Evolutionary conservation across 2,888 invertebrate genomes (phyloP), one percentile per base, ranked within the genome.

Genomic region (Morpho helenor): DNA sequence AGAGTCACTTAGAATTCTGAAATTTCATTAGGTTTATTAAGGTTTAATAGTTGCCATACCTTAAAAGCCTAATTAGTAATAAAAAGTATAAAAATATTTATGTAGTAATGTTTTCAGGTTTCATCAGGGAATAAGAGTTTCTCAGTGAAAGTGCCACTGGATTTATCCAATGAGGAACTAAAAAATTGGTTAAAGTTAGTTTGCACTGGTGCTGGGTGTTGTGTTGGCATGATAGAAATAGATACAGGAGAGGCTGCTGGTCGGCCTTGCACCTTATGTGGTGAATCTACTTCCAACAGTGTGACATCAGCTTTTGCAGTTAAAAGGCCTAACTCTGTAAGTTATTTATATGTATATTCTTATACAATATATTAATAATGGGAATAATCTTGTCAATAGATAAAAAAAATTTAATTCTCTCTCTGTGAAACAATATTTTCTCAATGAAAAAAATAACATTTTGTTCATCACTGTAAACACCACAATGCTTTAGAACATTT

Each of bases 111-210:
- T 9, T 64, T 82, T 79, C 10, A 89, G 89, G 82, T 87, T 41
- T 73, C 86, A 67, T 69, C 82, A 60, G 81, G 82, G 45, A 81
- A 67, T 64, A 91, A 89, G 66, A 91, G 82, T 52, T 92, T 92
- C 66, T 82, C 92, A 23, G 91, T 93, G 4, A 93, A 93, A 77
- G 83, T 93, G 60, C 93, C 93, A 10, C 78, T 91, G 52, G 87
- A 91, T 52, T 64, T 89, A 59, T 78, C 83, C 43, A 72, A 67
- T 45, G 88, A 90, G 16, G 88, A 89, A 63, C 75, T 93, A 49
- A 91, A 91, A 58, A 83, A 82, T 62, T 92, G 92, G 77, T 84
- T 93, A 63, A 89, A 91, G 65, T 77, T 79, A 45, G 70, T 93
- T 1, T 88, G 91, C 62, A 79, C 80, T 62, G 89, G 91, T 9